A percentile compares a stretch with the other conserved stretches of the same genome.
These are phyloP conservation scores for Coregonus clupeaformis DNA, from an alignment of 2,113 vertebrate species.

Conservation along the genomic window DNA sequence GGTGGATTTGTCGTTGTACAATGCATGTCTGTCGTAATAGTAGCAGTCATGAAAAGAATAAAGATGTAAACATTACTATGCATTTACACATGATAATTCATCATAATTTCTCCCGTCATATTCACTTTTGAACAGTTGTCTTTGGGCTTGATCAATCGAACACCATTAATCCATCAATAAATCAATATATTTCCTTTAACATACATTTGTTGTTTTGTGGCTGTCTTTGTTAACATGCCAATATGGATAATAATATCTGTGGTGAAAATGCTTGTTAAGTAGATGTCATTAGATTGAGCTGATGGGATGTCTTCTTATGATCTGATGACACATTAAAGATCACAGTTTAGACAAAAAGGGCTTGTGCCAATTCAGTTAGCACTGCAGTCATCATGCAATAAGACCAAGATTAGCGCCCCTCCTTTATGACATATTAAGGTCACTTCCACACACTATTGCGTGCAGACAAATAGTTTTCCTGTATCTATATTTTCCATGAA, in stretches of 20 bases:
- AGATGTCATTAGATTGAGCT: not conserved
- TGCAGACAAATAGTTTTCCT: conserved; percentile 12
- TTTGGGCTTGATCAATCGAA: too few relatives aligned
- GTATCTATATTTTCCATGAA: conserved; percentile 19
- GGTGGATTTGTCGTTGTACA: too few relatives aligned
- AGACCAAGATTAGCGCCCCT: conserved; percentile 16
- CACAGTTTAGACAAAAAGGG: conserved; percentile 16
- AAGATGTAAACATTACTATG: too few relatives aligned
- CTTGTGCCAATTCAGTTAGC: conserved; percentile 16
- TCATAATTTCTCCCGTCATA: too few relatives aligned
- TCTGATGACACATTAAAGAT: conserved; percentile 8
- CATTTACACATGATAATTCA: too few relatives aligned
- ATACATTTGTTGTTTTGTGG: not conserved
- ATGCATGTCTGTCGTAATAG: too few relatives aligned
- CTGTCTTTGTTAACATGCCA: not conserved
- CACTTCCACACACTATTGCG: conserved; percentile 31
- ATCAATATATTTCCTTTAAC: too few relatives aligned
- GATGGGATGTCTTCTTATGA: not conserved
- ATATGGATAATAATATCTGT: not conserved
- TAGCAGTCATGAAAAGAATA: too few relatives aligned
- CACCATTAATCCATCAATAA: too few relatives aligned
- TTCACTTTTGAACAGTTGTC: too few relatives aligned
- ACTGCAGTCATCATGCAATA: conserved; percentile 19
- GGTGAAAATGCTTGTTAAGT: not conserved
- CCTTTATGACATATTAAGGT: conserved; percentile 37